phyloP scores from a whole-genome alignment of 2,888 invertebrate species.

The Cloeon dipterum region DNA sequence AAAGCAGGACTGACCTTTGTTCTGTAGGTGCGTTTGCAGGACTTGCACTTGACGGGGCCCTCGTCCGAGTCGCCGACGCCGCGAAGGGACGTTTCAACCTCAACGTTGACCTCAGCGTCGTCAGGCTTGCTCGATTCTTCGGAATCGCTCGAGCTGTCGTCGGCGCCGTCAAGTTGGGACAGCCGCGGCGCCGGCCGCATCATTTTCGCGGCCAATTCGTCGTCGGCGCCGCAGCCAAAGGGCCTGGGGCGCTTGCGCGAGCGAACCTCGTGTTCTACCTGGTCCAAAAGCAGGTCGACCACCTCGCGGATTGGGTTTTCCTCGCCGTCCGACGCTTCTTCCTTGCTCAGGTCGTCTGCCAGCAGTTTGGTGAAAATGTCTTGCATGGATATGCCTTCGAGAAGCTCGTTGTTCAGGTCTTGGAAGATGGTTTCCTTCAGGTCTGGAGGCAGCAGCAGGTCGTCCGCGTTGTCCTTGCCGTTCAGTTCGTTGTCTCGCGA shows the following conservation, averaged over 20 bases:
- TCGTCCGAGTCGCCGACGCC: too few relatives aligned
- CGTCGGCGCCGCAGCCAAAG: background rate
- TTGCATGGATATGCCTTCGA: slow-evolving; percentile 67
- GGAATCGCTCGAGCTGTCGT: slow-evolving; percentile 29
- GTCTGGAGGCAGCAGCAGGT: slow-evolving; percentile 50
- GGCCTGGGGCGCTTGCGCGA: background rate
- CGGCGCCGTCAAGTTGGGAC: slow-evolving; percentile 44
- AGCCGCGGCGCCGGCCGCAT: slow-evolving; percentile 38
- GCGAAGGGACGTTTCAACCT: background rate
- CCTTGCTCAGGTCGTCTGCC: background rate
- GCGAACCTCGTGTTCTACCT: background rate
- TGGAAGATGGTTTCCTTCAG: slow-evolving; percentile 69
- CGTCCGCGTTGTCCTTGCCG: background rate
- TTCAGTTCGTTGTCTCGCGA: background rate
- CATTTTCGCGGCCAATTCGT: slow-evolving; percentile 39
- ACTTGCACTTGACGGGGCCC: slow-evolving; percentile 61
- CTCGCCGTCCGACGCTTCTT: slow-evolving; percentile 1
- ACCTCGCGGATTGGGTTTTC: background rate
- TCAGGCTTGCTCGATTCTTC: background rate
- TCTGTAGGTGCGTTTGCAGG: slow-evolving; percentile 69
- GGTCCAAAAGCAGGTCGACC: background rate
- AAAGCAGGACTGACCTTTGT: too few relatives aligned
- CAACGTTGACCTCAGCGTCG: background rate
- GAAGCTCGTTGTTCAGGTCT: slow-evolving; percentile 57
- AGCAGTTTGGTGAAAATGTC: background rate